Evolutionary conservation across 2,797 vertebrate genomes (phyloP), one percentile per base, ranked within the genome.

Genomic region (Gobionotothen gibberifrons): DNA sequence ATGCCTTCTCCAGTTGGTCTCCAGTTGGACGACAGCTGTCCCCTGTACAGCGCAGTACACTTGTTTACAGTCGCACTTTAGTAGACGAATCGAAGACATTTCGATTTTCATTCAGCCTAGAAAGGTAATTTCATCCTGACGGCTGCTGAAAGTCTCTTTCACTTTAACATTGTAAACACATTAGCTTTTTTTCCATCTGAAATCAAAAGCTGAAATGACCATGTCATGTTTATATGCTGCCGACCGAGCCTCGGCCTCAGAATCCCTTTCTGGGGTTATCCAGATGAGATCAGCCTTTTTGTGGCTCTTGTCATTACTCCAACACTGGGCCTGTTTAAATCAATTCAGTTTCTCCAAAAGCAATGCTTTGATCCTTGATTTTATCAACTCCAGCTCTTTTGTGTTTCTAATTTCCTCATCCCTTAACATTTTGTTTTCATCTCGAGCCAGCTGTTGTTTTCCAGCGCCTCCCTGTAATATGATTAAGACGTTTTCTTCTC

Each of bases 341-440:
- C 87, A 78, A 84, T 91, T 88, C 81, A 82, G 76, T 85, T 88
- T 82, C 74, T 90, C 72, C 56, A 90, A 90, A 90, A 84, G 76
- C 81, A 87, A 89, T 78, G 82, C 93, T 95, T 95, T 95, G 93
- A 94, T 94, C 93, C 82, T 77, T 78, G 84, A 90, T 91, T 94
- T 93, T 91, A 94, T 94, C 92, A 93, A 92, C 85, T 92, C 90
- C 94, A 95, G 94, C 88, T 89, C 85, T 91, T 92, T 92, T 89
- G 89, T 93, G 93, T 95, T 95, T 95, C 84, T 92, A 93, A 94
- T 95, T 95, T 94, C 93, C 94, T 91, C 90, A 77, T 91, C 81
- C 81, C 84, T 66, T 85, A 89, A 84, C 87, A 85, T 87, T 93
- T 88, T 90, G 91, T 90, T 93, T 93, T 94, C 84, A 94, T 94